These are phyloP conservation scores for Amphimallon solstitiale DNA, from an alignment of 2,888 invertebrate species.

Conservation along the genomic window DNA sequence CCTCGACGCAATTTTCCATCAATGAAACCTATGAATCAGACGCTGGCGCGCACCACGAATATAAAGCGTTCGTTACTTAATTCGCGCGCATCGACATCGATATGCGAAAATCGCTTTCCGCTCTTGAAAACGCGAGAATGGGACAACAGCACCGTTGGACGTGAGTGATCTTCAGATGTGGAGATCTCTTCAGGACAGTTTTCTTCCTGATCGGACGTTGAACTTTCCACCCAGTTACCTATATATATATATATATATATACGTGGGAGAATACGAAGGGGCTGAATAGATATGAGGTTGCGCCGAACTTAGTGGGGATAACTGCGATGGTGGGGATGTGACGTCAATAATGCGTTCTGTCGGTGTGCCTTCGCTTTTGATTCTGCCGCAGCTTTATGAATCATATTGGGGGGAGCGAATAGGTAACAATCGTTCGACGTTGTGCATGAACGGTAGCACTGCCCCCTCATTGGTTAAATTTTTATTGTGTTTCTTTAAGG, in stretches of 20 bases:
- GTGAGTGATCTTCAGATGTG: slow-evolving; percentile 2
- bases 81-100: background rate
- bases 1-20: slow-evolving; percentile 23
- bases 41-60: background rate
- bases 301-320: slow-evolving; percentile 19
- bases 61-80: background rate
- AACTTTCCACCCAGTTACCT: slow-evolving; percentile 49
- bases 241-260: slow-evolving; percentile 40
- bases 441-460: background rate
- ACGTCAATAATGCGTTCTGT: slow-evolving; percentile 36
- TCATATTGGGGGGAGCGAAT: background rate
- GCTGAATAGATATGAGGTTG: slow-evolving; percentile 17
- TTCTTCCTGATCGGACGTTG: slow-evolving; percentile 43
- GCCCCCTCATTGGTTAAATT: background rate
- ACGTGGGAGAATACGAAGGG: slow-evolving; percentile 33
- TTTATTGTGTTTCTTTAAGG: background rate
- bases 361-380: slow-evolving; percentile 14
- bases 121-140: background rate
- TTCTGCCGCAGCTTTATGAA: slow-evolving; percentile 19
- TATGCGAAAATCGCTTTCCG: background rate
- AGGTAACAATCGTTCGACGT: background rate
- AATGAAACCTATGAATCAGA: slow-evolving; percentile 30
- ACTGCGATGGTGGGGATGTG: slow-evolving; percentile 31
- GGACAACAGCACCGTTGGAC: background rate
- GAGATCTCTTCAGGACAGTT: slow-evolving; percentile 20